Evolutionary conservation across 2,113 vertebrate species (phyloP).

Genomic region (Morone chrysops): DNA sequence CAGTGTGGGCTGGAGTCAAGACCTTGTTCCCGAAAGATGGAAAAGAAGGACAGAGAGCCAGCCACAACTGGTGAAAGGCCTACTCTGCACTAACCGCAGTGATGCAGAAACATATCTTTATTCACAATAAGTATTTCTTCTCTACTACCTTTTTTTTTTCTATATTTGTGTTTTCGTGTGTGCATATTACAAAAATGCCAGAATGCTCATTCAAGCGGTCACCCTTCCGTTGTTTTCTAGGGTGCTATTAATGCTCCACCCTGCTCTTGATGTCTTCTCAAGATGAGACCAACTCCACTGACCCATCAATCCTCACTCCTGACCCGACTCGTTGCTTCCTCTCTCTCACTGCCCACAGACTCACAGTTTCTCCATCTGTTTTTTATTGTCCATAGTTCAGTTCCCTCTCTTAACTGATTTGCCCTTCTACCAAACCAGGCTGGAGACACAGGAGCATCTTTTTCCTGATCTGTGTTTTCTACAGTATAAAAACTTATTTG

Average conservation of each 20-base stretch:
- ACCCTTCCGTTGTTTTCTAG: constrained; percentile 30
- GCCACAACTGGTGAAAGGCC: constrained; percentile 13
- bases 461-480: constrained; percentile 14
- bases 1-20: constrained; percentile 52
- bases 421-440: constrained; percentile 38
- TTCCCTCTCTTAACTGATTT: constrained; percentile 56
- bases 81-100: constrained; percentile 22
- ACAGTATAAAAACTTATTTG: neutral
- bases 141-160: neutral
- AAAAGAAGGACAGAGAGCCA: constrained; percentile 54
- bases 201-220: neutral
- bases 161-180: constrained; percentile 16
- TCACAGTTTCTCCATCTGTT: constrained; percentile 66
- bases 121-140: neutral
- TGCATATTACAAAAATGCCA: neutral
- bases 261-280: constrained; percentile 74
- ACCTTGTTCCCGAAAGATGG: constrained; percentile 52
- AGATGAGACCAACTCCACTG: constrained; percentile 67
- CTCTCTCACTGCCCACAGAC: constrained; percentile 65
- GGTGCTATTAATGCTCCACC: constrained; percentile 44
- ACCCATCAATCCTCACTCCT: constrained; percentile 66
- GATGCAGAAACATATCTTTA: constrained; percentile 2
- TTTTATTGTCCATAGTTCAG: constrained; percentile 63
- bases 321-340: constrained; percentile 56
- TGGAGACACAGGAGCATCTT: constrained; percentile 24